Base-by-base conservation (phyloP, 2,113 vertebrate species). In the Parus major region DNA sequence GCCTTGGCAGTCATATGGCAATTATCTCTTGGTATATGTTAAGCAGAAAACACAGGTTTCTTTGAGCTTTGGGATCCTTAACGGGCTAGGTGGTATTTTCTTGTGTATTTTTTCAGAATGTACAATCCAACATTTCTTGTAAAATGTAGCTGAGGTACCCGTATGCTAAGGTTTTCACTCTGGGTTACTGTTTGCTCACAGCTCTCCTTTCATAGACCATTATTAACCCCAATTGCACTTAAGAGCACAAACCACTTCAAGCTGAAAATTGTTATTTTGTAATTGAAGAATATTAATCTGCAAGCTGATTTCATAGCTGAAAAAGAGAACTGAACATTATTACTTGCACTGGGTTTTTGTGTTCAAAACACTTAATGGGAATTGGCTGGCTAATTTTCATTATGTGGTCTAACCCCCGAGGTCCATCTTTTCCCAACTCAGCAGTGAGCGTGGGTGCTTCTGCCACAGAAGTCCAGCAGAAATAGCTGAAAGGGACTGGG, bases 221-320 rank as follows among this genome's bases (percentile, higher is more conserved):
- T 94, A 94, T 94, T 94, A 97, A 90, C 56, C 47, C 91, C 4
- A 90, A 49, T 53, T 92, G 79, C 69, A 71, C 52, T 80, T 90
- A 69, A 57, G 44, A 73, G 39, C 42, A 71, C 66, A 73, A 92
- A 92, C 90, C 76, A 86, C 93, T 95, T 94, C 93, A 92, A 88
- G 81, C 75, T 93, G 88, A 70, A 90, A 90, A 75, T 66, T 82
- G 64, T 70, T 78, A 28, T 88, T 96, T 92, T 94, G 76, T 86
- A 96, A 90, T 73, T 93, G 92, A 90, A 88, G 56, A 86, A 78
- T 95, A 82, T 95, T 95, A 87, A 92, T 82, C 57, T 91, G 73
- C 53, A 69, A 93, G 75, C 61, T 79, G 86, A 92, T 95, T 95
- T 94, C 47, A 50, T 29, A 76, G 91, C 55, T 92, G 44, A 77